Base-by-base conservation (phyloP, 2,113 vertebrate species). In the Dendrocopos noguchii region DNA sequence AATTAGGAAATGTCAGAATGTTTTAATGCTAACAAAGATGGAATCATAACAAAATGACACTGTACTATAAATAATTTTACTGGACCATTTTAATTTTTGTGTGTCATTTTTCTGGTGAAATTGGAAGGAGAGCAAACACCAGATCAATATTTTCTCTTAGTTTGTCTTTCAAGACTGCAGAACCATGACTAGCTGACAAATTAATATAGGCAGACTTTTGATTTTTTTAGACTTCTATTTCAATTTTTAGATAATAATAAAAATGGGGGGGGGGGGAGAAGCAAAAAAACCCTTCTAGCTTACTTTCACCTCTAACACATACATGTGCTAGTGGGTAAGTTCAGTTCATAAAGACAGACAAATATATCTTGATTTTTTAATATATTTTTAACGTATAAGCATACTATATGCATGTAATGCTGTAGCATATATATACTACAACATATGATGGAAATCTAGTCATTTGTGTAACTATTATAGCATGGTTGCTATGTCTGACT, bases 1-100 rank as follows among this genome's bases (percentile, higher is more conserved):
- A 96, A 94, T 93, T 97, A 87, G 74, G 80, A 95, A 94, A 87
- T 95, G 83, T 93, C 93, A 93, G 89, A 93, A 87, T 85, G 57
- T 57, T 95, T 87, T 90, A 91, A 94, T 67, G 76, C 19, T 90
- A 80, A 64, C 61, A 91, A 82, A 93, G 70, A 95, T 75, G 36
- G 88, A 91, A 92, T 84, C 67, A 70, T 84, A 71, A 84, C 39
- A 86, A 52, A 95, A 93, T 70, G 65, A 86, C 65, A 80, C 42
- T 55, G 53, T 57, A 53, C 82, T 88, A 84, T 87, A 95, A 95
- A 92, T 96, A 89, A 82, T 84, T 82, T 90, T 84, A 84, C 29
- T 61, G 87, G 27, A 73, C 6, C 17, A 56, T 73, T 90, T 84
- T 80, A 9, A 52, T 65, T 84, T 84, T 46, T 79, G 59, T 55